A percentile compares a stretch with the other conserved stretches of the same genome.
Evolutionary conservation across 1,140 invertebrate species (phyloP).

Genomic region (Drosophila seguyi): DNA sequence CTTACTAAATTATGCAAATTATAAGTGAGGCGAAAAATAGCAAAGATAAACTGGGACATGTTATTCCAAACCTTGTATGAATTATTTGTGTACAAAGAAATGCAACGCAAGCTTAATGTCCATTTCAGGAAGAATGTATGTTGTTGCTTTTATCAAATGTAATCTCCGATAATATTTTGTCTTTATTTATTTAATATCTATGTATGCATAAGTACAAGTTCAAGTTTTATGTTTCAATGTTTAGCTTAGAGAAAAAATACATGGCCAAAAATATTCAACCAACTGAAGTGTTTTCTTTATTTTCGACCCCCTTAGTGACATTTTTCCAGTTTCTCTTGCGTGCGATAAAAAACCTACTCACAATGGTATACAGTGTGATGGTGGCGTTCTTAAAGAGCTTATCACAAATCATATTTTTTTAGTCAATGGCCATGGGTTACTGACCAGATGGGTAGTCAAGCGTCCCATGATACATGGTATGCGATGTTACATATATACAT

Average conservation of each 20-base stretch:
- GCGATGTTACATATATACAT: too few relatives aligned
- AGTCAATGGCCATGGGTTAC: too few relatives aligned
- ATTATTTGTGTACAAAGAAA: slow-evolving; percentile 26
- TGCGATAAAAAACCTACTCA: too few relatives aligned
- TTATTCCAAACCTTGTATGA: slow-evolving; percentile 19
- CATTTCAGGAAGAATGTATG: slow-evolving; percentile 11
- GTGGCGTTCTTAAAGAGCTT: too few relatives aligned
- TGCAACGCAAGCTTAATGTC: slow-evolving; percentile 19
- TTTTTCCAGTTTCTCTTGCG: neutral
- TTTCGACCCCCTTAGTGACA: neutral
- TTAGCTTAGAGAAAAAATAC: slow-evolving; percentile 38
- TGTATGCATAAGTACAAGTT: slow-evolving; percentile 28
- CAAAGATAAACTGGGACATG: slow-evolving; percentile 37
- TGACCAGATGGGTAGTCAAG: too few relatives aligned
- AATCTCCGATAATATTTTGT: slow-evolving; percentile 51
- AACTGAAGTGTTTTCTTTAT: slow-evolving; percentile 3
- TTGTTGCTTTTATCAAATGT: slow-evolving; percentile 27
- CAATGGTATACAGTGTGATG: too few relatives aligned
- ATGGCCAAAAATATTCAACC: slow-evolving; percentile 44
- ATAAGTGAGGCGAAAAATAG: slow-evolving; percentile 42
- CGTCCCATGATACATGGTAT: too few relatives aligned
- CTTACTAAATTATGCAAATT: slow-evolving; percentile 38
- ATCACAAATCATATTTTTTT: too few relatives aligned
- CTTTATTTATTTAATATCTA: slow-evolving; percentile 28
- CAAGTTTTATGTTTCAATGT: slow-evolving; percentile 45